Evolutionary conservation across 2,113 vertebrate genomes (phyloP), one percentile per base, ranked within the genome.

Genomic region (Clupea harengus): DNA sequence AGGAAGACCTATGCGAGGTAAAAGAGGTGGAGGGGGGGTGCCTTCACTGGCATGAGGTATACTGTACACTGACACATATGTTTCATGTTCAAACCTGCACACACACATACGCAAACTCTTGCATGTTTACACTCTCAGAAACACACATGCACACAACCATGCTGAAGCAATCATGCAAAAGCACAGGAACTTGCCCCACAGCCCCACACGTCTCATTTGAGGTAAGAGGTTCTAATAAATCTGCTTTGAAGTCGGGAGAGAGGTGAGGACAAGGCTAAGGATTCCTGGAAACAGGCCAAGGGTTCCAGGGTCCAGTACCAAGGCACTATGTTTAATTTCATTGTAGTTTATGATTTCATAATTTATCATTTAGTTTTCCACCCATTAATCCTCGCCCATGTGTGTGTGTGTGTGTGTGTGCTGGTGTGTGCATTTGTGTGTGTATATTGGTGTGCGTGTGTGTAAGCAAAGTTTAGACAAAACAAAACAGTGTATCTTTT

Each of bases 211-310:
- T 91, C 88, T 96, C 94, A 95, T 96, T 96, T 93, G 92, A 95
- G 95, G 95, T 97, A 97, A 97, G 95, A 93, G 95, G 92, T 92
- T 91, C 95, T 96, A 95, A 96, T 96, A 96, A 95, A 94, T 95
- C 94, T 95, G 93, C 96, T 98, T 97, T 98, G 96, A 98, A 97
- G 96, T 96, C 93, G 94, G 94, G 95, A 94, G 96, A 91, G 86
- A 86, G 86, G 90, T 90, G 86, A 89, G 89, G 85, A 85, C 54
- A 81, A 87, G 89, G 90, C 91, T 93, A 94, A 92, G 93, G 91
- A 94, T 93, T 92, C 92, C 86, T 89, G 91, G 91, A 91, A 95
- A 95, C 93, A 93, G 92, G 92, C 93, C 94, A 90, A 64, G 6
- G 20, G 15, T 17, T 2, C 17, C 52, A 49, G 47, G 47, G 9